Conservation (phyloP, 1,140 invertebrate species). For the Polypedilum pembai region DNA sequence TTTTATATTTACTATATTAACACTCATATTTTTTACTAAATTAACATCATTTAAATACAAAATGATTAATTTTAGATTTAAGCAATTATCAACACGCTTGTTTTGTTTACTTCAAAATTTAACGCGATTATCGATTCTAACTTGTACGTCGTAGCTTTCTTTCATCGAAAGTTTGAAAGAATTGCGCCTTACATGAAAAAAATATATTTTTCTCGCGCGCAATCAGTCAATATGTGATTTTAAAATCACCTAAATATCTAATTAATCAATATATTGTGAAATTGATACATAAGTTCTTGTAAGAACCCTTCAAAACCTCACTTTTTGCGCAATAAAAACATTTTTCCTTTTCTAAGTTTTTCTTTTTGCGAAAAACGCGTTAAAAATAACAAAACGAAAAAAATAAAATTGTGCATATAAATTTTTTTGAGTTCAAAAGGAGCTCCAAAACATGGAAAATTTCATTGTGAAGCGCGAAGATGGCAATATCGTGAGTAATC, state of each 20-base stretch:
- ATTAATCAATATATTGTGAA: background rate
- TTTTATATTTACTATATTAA: background rate
- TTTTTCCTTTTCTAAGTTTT: too few relatives aligned
- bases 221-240: background rate
- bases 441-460: background rate
- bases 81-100: conserved; percentile 1
- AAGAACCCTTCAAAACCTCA: background rate
- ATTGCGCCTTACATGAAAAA: background rate
- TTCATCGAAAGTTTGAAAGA: background rate
- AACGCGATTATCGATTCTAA: background rate
- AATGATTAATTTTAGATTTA: background rate
- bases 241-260: background rate
- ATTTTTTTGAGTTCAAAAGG: background rate
- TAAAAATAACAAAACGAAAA: conserved; percentile 10
- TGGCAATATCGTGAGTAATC: conserved; percentile 8
- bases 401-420: conserved; percentile 3
- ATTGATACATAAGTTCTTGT: background rate
- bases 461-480: conserved; percentile 20
- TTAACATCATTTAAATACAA: background rate
- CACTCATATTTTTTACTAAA: background rate
- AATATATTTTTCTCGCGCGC: background rate
- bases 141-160: background rate
- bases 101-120: background rate
- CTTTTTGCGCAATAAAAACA: too few relatives aligned
- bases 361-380: background rate